These are phyloP conservation scores for Leiothrix lutea DNA, from an alignment of 2,113 vertebrate genomes.

Conservation along the genomic window DNA sequence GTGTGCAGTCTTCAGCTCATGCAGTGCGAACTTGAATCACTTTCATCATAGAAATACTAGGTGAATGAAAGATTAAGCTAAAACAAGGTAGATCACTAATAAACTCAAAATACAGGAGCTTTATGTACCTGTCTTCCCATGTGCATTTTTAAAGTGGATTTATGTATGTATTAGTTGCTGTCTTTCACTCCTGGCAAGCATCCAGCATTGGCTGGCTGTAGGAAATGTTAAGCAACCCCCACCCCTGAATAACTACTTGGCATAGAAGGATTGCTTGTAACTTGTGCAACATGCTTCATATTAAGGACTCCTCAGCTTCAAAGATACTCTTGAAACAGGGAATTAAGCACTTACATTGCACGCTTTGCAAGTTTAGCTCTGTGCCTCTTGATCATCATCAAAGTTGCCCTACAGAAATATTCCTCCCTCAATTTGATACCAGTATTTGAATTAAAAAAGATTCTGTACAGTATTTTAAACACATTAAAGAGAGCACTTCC, in stretches of 20 bases:
- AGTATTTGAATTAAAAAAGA: neutral
- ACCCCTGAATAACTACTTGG: neutral
- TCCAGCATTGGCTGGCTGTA: neutral
- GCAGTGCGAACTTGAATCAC: neutral
- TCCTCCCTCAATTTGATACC: neutral
- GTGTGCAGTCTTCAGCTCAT: neutral
- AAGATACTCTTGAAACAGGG: slow-evolving; percentile 14
- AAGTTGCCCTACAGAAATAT: slow-evolving; percentile 23
- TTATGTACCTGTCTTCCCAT: neutral
- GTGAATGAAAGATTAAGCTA: neutral
- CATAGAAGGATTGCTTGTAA: neutral
- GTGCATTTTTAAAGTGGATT: neutral
- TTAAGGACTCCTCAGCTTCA: slow-evolving; percentile 30
- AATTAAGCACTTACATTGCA: neutral
- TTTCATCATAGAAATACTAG: neutral
- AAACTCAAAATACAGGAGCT: neutral
- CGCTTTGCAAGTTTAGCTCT: slow-evolving; percentile 18
- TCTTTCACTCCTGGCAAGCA: slow-evolving; percentile 6
- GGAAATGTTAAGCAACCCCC: neutral
- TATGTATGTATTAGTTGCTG: neutral
- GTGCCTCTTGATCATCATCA: slow-evolving; percentile 18
- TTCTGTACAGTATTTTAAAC: neutral
- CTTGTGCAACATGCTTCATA: slow-evolving; percentile 9
- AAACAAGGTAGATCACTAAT: neutral
- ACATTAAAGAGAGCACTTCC: slow-evolving; percentile 4